Evolutionary conservation across 1,140 invertebrate species (phyloP), one percentile per base, ranked within the genome.

Genomic region (Bombus vancouverensis): DNA sequence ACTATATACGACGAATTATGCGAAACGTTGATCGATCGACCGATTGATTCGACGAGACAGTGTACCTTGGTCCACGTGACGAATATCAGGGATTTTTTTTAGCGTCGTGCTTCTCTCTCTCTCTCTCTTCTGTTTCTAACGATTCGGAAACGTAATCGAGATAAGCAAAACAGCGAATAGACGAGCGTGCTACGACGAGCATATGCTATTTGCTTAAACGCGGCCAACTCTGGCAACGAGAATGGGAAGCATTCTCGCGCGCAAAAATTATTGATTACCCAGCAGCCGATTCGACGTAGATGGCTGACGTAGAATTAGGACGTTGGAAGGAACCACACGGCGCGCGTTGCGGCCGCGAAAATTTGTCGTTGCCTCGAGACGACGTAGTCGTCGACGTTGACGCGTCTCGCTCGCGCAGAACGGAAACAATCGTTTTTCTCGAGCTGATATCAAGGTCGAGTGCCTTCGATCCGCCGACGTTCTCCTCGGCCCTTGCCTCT

Each of bases 201-300:
- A 15, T 47, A 47, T 6, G 15, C 47, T 47, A 2, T 47, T 53
- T 53, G 6, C 4, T 22, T 6, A 53, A 53, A 53, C 5, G 47
- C 1, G 47, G 18, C 18, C 18, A 22, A 6, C 1, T 53, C 18
- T 22, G 47, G 18, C 18, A 53, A 53, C 47, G 47, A 53, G 18
- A 22, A 22, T 22, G 18, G 47, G 1, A 22, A 22, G 47, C 37
- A 18, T 87, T 87, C 65, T 72, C 57, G 78, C 87, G 87, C 78
- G 83, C 87, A 88, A 88, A 88, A 81, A 47, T 86, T 82, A 88
- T 88, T 70, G 87, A 88, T 88, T 28, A 85, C 22, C 44, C 47
- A 85, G 59, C 42, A 47, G 70, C 42, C 47, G 72, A 28, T 74
- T 78, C 62, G 68, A 62, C 85, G 85, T 70, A 39, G 37, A 70